Evolutionary conservation across 2,113 vertebrate species (phyloP).

Genomic region (Petromus typicus): DNA sequence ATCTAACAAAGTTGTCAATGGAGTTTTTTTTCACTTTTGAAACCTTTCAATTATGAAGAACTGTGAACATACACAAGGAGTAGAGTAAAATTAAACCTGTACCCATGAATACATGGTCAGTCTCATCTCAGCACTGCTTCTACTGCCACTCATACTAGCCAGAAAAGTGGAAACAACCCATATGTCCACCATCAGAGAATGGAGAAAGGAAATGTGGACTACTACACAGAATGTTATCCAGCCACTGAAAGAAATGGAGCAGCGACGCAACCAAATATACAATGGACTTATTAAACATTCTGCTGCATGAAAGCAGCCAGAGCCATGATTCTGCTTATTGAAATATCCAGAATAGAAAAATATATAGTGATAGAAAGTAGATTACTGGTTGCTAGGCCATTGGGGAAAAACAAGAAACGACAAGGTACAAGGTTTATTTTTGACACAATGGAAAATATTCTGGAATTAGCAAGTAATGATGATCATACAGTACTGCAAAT

Average conservation of each 20-base stretch:
- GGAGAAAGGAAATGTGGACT: neutral
- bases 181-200: neutral
- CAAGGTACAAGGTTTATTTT: neutral
- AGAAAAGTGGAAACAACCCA: neutral
- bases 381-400: neutral
- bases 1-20: neutral
- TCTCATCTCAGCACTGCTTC: neutral
- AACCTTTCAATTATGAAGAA: constrained; percentile 22
- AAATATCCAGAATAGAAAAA: neutral
- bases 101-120: neutral
- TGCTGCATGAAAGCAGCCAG: neutral
- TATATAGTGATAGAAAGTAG: neutral
- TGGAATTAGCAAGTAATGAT: neutral
- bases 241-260: neutral
- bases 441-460: neutral
- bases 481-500: neutral
- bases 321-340: neutral
- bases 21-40: neutral
- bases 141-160: neutral
- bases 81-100: constrained; percentile 21
- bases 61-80: neutral
- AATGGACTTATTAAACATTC: neutral
- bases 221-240: neutral
- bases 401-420: neutral
- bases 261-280: neutral